phyloP scores from a whole-genome alignment of 2,797 vertebrate species.

The Siniperca undulata region DNA sequence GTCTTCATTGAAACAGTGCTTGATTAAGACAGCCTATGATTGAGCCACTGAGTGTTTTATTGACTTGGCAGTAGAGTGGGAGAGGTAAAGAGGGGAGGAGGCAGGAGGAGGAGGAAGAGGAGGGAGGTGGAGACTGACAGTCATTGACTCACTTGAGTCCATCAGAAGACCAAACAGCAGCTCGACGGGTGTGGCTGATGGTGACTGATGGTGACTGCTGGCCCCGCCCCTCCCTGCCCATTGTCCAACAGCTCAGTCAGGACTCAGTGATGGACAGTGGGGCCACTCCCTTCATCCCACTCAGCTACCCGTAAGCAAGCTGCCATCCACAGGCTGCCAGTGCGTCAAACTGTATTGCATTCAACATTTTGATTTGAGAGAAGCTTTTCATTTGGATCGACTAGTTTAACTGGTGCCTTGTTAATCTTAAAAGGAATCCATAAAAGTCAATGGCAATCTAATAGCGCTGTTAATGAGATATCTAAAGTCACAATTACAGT shows the following conservation, averaged over 20 bases:
- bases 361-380: neutral
- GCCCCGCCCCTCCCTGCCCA: constrained; percentile 64
- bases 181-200: constrained; percentile 71
- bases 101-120: constrained; percentile 44
- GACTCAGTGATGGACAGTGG: constrained; percentile 67
- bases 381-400: constrained; percentile 7
- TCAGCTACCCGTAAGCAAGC: neutral
- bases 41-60: constrained; percentile 71
- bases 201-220: constrained; percentile 80
- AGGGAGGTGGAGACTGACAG: constrained; percentile 75
- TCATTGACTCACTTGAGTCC: constrained; percentile 83
- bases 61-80: constrained; percentile 58
- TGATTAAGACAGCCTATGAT: constrained; percentile 42
- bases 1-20: constrained; percentile 40
- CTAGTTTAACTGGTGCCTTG: neutral
- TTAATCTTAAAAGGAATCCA: constrained; percentile 14
- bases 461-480: constrained; percentile 29
- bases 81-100: constrained; percentile 53
- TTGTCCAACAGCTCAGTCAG: constrained; percentile 67
- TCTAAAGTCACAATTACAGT: constrained; percentile 13
- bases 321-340: constrained; percentile 6
- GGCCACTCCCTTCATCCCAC: constrained; percentile 60
- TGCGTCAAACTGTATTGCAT: neutral
- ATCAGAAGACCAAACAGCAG: constrained; percentile 75
- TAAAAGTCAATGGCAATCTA: constrained; percentile 6